phyloP scores from a whole-genome alignment of 2,113 vertebrate species.

The Vanacampus margaritifer region DNA sequence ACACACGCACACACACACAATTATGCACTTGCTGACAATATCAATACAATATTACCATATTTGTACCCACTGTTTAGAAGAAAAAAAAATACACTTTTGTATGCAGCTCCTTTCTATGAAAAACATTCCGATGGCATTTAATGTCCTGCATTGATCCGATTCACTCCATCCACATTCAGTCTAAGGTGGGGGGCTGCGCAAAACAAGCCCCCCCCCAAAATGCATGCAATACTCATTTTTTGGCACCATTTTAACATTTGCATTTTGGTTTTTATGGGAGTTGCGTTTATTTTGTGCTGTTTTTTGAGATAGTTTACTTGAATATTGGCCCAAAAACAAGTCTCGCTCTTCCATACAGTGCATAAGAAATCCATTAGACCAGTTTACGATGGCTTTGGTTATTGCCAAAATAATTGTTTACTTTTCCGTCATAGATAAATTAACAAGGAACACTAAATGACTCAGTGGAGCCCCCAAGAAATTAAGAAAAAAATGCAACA shows the following conservation, averaged over 20 bases:
- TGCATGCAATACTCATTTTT: constrained; percentile 36
- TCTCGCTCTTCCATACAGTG: neutral
- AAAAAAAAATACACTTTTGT: constrained; percentile 9
- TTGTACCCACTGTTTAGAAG: neutral
- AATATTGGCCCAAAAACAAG: constrained; percentile 27
- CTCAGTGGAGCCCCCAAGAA: neutral
- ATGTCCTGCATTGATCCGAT: constrained; percentile 13
- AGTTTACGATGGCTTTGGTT: neutral
- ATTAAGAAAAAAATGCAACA: too few species aligned
- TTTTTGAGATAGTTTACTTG: constrained; percentile 52
- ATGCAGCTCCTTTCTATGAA: neutral
- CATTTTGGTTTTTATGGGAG: constrained; percentile 47
- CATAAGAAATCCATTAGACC: neutral
- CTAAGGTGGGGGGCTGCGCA: constrained; percentile 24
- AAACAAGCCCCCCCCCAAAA: constrained; percentile 15
- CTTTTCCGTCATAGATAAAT: neutral
- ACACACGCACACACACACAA: too few species aligned
- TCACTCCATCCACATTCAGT: constrained; percentile 11
- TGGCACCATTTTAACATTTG: constrained; percentile 52
- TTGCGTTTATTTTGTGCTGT: constrained; percentile 17
- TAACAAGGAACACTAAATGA: neutral
- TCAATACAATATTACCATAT: constrained; percentile 26
- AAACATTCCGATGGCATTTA: neutral
- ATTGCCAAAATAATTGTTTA: neutral
- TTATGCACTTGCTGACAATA: constrained; percentile 54